Base-by-base conservation (phyloP, 2,113 vertebrate genomes). In the Eretmochelys imbricata region DNA sequence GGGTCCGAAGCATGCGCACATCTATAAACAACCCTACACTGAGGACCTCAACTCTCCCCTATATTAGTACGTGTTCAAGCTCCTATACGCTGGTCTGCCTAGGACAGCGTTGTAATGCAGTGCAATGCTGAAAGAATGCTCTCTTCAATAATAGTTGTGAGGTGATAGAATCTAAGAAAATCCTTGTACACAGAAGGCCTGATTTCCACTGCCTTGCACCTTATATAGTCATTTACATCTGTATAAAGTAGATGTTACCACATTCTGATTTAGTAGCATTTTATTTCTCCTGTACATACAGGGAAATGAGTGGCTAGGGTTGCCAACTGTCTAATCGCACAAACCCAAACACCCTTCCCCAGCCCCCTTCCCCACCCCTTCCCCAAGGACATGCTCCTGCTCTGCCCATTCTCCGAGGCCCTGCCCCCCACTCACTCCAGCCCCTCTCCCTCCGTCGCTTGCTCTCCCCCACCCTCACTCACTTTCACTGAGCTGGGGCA, bases 151-250 rank as follows among this genome's bases (percentile, higher is more conserved):
- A 48, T 10, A 22, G 10, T 59, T 94, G 50, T 69, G 24, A 85
- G 90, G 35, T n/a, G 3, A 2, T 87, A 46, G 50, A 96, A 89
- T 50, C 14, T 84, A 85, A 87, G 10, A 16, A 91, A 83, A 87
- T 8, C 50, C 86, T 46, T 84, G 8, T 10, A 85, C 51, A 16
- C 35, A 87, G 62, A 19, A 19, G 12, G 38, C 3, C 4, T 2
- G 78, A 46, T 62, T 85, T 6, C 10, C 65, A 22, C 13, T n/a
- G 27, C 10, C 53, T 87, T 62, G 65, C 12, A 10, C 5, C 69
- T 69, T 89, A 10, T 29, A 29, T 9, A 53, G 31, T 82, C 5
- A 51, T 17, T 95, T 89, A 57, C 25, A 27, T 53, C 53, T 85
- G 0, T 38, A 19, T 78, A 69, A 4, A 81, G 13, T 80, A 82